phyloP scores from a whole-genome alignment of 2,888 invertebrate species.

The Cylloceria caligata region DNA sequence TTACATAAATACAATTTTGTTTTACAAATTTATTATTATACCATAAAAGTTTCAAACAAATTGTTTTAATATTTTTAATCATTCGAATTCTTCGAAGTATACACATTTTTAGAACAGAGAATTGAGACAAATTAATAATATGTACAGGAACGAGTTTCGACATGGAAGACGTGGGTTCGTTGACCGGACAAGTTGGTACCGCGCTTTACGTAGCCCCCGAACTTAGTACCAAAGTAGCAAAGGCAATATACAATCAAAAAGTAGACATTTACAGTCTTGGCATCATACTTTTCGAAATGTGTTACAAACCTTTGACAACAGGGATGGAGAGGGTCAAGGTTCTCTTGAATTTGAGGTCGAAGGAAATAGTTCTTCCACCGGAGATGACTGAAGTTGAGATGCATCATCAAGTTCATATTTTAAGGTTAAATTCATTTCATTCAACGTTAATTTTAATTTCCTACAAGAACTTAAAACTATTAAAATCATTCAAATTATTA shows the following conservation, averaged over 20 bases:
- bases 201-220: constrained; percentile 98
- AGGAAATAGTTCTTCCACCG: constrained; percentile 90
- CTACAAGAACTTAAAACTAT: too few species aligned
- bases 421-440: constrained; percentile 85
- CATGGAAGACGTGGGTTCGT: constrained; percentile 84
- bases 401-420: constrained; percentile 87
- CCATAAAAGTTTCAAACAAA: too few species aligned
- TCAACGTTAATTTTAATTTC: background rate
- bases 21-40: background rate
- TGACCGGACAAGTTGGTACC: constrained; percentile 96
- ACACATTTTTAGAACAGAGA: too few species aligned
- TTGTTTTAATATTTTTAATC: background rate
- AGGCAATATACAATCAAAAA: constrained; percentile 94
- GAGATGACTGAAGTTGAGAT: constrained; percentile 87
- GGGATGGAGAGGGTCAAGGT: constrained; percentile 95
- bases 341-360: constrained; percentile 89
- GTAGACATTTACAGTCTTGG: constrained; percentile 91
- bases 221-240: constrained; percentile 89
- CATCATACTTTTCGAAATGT: constrained; percentile 98
- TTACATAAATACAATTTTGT: too few species aligned
- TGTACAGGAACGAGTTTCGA: constrained; percentile 80
- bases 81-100: background rate
- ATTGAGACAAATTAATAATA: background rate
- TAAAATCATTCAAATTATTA: too few species aligned
- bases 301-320: constrained; percentile 92